phyloP scores from a whole-genome alignment of 2,888 invertebrate species.

The Zaprionus lineosus region DNA sequence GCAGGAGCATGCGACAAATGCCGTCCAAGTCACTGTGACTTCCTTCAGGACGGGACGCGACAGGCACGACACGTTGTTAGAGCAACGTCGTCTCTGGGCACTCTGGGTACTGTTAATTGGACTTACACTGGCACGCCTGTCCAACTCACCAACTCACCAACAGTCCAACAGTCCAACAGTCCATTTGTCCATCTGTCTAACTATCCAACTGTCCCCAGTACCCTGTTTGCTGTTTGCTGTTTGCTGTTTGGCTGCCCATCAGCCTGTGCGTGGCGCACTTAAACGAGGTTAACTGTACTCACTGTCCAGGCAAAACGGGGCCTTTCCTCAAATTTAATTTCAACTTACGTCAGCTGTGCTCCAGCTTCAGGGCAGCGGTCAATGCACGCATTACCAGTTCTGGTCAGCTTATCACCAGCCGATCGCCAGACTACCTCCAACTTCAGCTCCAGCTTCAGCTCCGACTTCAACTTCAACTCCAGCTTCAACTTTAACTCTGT shows the following conservation, averaged over 20 bases:
- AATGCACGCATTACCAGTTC: conserved; percentile 76
- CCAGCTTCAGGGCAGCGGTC: conserved; percentile 67
- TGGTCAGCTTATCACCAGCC: conserved; percentile 58
- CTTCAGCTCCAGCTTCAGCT: conserved; percentile 6
- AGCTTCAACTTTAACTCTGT: conserved; percentile 6
- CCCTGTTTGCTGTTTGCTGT: conserved; percentile 8
- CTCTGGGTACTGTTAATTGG: conserved; percentile 72
- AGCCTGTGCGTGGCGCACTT: conserved; percentile 71
- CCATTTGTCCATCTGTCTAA: neutral
- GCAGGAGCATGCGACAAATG: conserved; percentile 78
- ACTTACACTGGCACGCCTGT: conserved; percentile 57
- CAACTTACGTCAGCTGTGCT: conserved; percentile 63
- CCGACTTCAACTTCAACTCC: conserved; percentile 2
- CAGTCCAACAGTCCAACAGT: too few relatives aligned
- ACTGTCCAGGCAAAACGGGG: conserved; percentile 48
- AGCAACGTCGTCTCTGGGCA: conserved; percentile 46
- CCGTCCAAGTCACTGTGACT: conserved; percentile 67
- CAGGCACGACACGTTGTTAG: conserved; percentile 46
- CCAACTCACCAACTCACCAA: conserved; percentile 13
- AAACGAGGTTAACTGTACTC: conserved; percentile 76
- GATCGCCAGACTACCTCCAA: conserved; percentile 47
- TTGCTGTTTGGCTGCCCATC: conserved; percentile 16
- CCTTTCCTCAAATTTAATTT: conserved; percentile 70
- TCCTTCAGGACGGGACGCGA: conserved; percentile 67
- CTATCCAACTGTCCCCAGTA: conserved; percentile 9